Percentiles rank a stretch among this genome's conserved stretches.
Conservation (phyloP, 2,797 vertebrate genomes). For the Helarctos malayanus region DNA sequence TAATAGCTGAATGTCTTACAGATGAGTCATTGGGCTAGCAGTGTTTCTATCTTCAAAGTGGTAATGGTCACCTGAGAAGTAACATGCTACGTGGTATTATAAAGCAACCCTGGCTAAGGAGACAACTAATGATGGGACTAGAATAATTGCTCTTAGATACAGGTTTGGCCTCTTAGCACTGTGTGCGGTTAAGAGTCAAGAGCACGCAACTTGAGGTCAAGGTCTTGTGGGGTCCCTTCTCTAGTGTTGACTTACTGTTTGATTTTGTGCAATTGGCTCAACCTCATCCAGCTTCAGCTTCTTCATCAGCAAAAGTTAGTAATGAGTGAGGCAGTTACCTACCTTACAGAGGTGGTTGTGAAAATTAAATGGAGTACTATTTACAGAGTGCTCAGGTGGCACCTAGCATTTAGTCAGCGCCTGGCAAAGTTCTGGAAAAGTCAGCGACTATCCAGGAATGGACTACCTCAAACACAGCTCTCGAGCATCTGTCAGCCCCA, state of each 20-base stretch:
- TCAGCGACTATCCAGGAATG: not conserved
- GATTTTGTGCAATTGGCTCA: not conserved
- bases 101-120: not conserved
- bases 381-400: not conserved
- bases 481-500: accelerated
- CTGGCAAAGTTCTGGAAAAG: not conserved
- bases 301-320: not conserved
- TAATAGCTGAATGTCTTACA: not conserved
- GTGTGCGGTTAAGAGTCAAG: not conserved
- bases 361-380: not conserved
- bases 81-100: not conserved
- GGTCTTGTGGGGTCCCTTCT: not conserved
- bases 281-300: not conserved
- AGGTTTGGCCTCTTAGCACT: not conserved
- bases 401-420: not conserved
- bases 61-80: not conserved
- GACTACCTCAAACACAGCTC: not conserved
- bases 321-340: not conserved
- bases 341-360: not conserved
- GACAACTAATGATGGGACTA: not conserved
- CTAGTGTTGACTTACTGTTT: not conserved
- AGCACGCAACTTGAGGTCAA: not conserved
- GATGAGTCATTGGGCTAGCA: not conserved
- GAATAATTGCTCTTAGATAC: not conserved
- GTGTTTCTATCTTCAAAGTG: not conserved